A percentile compares a stretch with the other conserved stretches of the same genome.
Evolutionary conservation across 2,888 invertebrate genomes (phyloP).

Genomic region (Epirrita christyi): DNA sequence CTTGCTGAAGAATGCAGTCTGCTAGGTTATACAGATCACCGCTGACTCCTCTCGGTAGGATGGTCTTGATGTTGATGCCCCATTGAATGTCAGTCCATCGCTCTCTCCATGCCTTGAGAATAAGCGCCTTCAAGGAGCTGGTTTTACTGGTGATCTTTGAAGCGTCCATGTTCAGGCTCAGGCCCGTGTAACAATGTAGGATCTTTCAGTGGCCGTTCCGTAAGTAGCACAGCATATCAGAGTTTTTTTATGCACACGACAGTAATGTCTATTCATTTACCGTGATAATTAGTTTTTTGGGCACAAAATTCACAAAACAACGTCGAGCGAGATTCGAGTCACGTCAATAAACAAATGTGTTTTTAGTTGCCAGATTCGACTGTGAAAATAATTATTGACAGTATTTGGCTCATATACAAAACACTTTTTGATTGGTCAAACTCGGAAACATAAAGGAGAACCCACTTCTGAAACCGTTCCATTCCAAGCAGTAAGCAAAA

Average conservation of each 20-base stretch:
- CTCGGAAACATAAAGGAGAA: neutral
- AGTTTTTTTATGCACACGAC: slow-evolving; percentile 1
- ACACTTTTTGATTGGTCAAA: neutral
- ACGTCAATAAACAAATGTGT: neutral
- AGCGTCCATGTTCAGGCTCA: slow-evolving; percentile 83
- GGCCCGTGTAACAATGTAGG: neutral
- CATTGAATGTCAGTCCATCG: slow-evolving; percentile 98
- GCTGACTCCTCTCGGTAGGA: slow-evolving; percentile 94
- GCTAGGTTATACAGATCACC: slow-evolving; percentile 97
- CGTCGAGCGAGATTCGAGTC: neutral
- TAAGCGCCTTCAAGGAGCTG: slow-evolving; percentile 90
- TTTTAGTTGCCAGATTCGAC: neutral
- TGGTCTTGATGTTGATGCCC: slow-evolving; percentile 98
- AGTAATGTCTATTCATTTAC: neutral
- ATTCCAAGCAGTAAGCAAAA: neutral
- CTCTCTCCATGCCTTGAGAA: slow-evolving; percentile 96
- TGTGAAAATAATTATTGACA: no score
- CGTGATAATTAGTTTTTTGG: neutral
- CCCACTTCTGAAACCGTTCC: neutral
- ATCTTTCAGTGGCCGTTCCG: neutral
- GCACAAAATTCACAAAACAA: neutral
- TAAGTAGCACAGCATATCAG: neutral
- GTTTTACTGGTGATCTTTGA: slow-evolving; percentile 94
- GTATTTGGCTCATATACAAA: neutral
- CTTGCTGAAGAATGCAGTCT: slow-evolving; percentile 97